Evolutionary conservation across 1,140 invertebrate species (phyloP), one percentile per base, ranked within the genome.

Genomic region (Temnothorax curvispinosus): DNA sequence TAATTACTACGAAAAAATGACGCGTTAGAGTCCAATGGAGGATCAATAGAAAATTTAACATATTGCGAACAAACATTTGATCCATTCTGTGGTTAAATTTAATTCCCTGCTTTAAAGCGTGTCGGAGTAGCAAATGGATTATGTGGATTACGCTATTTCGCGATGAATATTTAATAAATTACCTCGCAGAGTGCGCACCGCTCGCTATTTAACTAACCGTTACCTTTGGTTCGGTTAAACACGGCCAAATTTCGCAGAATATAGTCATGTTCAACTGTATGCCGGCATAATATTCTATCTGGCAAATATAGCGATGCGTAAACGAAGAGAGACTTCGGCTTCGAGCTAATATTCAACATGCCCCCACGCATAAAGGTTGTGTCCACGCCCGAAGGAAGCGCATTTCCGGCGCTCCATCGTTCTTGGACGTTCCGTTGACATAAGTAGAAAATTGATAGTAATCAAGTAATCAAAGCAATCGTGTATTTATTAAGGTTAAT

Each of bases 131-230:
- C 76, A 72, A 81, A 71, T 81, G 15, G 50, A 81, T 81, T 38
- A 41, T 3, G 21, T n/a, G 52, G 9, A 82, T 72, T 82, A 32
- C 9, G 27, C n/a, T 41, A 71, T 71, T 81, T 81, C 35, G 21
- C 64, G 32, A 69, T 71, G 69, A 72, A 82, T 82, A 60, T 82
- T 82, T 74, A 82, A 82, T 82, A 74, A 58, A 44, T 82, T 74
- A 74, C 50, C 27, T 72, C 27, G 21, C n/a, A 18, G 27, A 41
- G 4, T 21, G 18, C 2, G 3, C 13, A 56, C 52, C 52, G 27
- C 18, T 74, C 38, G 67, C 80, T 82, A 74, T 82, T 82, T 82
- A 82, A 82, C 80, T 74, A 82, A 82, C 54, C 80, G 64, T 81
- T 82, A 82, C 80, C 80, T 74, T 74, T 58, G 67, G 52, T 58